Evolutionary conservation across 1,140 invertebrate species (phyloP).

Genomic region (Maconellicoccus hirsutus): DNA sequence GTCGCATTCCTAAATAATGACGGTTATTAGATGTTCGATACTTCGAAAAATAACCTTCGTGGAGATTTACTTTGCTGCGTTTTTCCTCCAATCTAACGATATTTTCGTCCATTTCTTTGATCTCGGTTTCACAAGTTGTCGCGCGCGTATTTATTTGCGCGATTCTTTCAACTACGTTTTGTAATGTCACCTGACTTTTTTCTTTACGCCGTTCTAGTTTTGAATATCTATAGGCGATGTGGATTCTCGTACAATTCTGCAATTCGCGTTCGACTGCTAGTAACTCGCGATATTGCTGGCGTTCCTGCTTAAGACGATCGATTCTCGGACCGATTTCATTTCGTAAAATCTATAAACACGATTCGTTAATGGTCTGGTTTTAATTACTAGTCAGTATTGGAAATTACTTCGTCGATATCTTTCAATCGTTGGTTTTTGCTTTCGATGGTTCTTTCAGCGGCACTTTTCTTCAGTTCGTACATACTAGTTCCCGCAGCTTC

Average conservation of each 20-base stretch:
- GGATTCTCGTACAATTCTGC: constrained; percentile 67
- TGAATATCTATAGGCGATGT: constrained; percentile 58
- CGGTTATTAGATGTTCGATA: neutral
- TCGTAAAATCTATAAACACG: constrained; percentile 51
- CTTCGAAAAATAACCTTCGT: neutral
- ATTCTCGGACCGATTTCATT: constrained; percentile 84
- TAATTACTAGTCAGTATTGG: neutral
- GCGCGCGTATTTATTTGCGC: constrained; percentile 27
- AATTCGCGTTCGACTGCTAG: constrained; percentile 76
- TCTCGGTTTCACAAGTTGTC: neutral
- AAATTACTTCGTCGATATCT: constrained; percentile 69
- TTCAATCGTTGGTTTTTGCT: constrained; percentile 87
- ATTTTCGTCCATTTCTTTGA: neutral
- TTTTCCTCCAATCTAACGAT: neutral
- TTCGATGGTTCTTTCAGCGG: constrained; percentile 75
- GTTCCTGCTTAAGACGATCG: constrained; percentile 73
- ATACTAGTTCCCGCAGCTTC: constrained; percentile 97
- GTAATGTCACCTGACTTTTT: constrained; percentile 35
- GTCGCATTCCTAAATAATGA: constrained; percentile 45
- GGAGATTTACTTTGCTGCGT: neutral
- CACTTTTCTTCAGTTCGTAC: constrained; percentile 90
- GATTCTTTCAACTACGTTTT: constrained; percentile 32
- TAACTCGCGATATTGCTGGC: constrained; percentile 74
- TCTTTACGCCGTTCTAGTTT: constrained; percentile 38
- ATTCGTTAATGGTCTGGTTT: neutral